Evolutionary conservation across 2,888 invertebrate species (phyloP).

Genomic region (Gasteruption jaculator): DNA sequence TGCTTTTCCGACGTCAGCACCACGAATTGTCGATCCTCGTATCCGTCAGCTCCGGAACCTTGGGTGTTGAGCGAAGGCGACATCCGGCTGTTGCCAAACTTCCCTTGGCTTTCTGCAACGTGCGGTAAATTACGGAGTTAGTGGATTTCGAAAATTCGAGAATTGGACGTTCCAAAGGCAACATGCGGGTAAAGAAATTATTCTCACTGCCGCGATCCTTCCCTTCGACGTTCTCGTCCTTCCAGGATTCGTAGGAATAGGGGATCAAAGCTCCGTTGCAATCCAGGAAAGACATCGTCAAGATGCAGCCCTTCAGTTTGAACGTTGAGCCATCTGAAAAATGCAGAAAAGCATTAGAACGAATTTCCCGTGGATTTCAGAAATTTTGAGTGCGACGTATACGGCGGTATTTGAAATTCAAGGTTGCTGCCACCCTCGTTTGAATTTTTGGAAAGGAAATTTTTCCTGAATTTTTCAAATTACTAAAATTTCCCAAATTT

Average conservation of each 20-base stretch:
- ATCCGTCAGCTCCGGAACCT: conserved; percentile 50
- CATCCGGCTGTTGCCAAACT: conserved; percentile 63
- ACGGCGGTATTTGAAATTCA: no score
- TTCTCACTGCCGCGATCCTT: conserved; percentile 46
- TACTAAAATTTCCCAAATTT: no score
- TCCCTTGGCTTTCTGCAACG: conserved; percentile 39
- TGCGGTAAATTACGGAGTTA: no score
- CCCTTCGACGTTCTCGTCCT: conserved; percentile 73
- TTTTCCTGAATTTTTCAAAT: no score
- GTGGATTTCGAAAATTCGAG: conserved; percentile 1
- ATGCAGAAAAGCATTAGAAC: no score
- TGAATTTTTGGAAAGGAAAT: no score
- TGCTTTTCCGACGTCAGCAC: conserved; percentile 94
- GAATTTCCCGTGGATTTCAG: no score
- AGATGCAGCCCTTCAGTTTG: conserved; percentile 91
- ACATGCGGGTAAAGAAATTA: conserved; percentile 1
- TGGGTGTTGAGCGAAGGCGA: conserved; percentile 67
- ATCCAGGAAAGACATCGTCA: conserved; percentile 94
- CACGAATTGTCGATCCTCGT: conserved; percentile 85
- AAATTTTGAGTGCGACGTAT: no score
- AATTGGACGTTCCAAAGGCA: neutral
- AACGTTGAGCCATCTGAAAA: conserved; percentile 89
- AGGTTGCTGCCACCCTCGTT: no score
- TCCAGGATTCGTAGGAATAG: conserved; percentile 88
- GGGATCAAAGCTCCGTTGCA: conserved; percentile 89